Evolutionary conservation across 2,113 vertebrate species (phyloP).

Genomic region (Caloenas nicobarica): DNA sequence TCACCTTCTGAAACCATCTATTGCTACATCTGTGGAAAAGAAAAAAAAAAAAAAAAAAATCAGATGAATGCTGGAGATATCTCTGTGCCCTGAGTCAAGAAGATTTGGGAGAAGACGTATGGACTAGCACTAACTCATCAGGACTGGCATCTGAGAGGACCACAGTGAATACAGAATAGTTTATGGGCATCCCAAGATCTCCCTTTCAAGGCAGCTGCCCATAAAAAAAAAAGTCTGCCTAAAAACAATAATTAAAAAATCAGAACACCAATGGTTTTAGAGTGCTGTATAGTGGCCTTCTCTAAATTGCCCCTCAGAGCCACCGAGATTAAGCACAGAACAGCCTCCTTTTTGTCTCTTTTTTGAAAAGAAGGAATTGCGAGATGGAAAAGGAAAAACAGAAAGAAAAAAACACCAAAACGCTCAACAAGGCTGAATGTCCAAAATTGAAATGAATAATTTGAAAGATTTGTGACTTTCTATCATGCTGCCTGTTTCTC

Average conservation of each 20-base stretch:
- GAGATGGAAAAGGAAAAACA: not conserved
- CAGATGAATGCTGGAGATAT: fast-evolving
- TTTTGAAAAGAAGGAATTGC: not conserved
- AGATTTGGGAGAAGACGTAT: not conserved
- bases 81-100: not conserved
- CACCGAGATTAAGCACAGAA: not conserved
- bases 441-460: not conserved
- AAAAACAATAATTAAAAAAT: not conserved
- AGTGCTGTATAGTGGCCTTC: not conserved
- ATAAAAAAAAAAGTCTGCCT: not conserved
- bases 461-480: not conserved
- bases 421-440: not conserved
- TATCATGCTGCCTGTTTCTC: not conserved
- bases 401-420: not conserved
- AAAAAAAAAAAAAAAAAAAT: not conserved
- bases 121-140: not conserved
- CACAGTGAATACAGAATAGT: not conserved
- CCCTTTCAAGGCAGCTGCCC: not conserved
- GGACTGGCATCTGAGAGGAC: not conserved
- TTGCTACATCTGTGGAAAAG: not conserved
- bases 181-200: not conserved
- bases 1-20: not conserved
- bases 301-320: not conserved
- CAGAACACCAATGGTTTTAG: not conserved
- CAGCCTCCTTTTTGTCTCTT: not conserved